phyloP scores from a whole-genome alignment of 2,113 vertebrate genomes.

The Arizona elegans region DNA sequence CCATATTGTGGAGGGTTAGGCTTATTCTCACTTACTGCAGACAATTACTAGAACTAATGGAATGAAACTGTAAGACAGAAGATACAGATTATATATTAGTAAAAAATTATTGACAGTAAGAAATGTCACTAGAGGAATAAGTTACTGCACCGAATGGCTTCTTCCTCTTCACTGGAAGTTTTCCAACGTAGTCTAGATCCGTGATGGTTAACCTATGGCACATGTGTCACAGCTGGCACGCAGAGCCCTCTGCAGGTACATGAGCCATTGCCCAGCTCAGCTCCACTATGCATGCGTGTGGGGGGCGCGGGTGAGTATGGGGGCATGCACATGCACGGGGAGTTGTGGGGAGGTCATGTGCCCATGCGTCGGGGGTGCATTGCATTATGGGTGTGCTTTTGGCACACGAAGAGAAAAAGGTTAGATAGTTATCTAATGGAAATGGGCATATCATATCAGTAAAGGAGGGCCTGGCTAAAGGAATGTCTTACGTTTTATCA shows the following conservation, averaged over 20 bases:
- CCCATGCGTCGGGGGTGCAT: no score
- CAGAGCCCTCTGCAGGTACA: no score
- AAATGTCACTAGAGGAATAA: neutral
- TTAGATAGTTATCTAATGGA: neutral
- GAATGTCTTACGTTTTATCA: neutral
- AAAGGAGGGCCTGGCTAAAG: neutral
- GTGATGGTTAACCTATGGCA: no score
- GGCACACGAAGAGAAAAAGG: no score
- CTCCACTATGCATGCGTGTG: no score
- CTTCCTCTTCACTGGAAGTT: neutral
- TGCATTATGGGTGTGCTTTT: no score
- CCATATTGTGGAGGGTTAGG: neutral
- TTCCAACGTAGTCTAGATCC: no score
- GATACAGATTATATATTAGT: neutral
- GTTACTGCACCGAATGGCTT: neutral
- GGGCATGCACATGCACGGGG: no score
- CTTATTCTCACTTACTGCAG: neutral
- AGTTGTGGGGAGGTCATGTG: no score
- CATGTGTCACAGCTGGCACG: no score
- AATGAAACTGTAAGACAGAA: neutral
- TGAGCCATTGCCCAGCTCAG: no score
- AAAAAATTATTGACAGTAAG: neutral
- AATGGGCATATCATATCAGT: neutral
- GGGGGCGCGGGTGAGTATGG: no score
- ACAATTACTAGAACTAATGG: neutral